These are phyloP conservation scores for Ormyrus pomaceus DNA, from an alignment of 2,888 invertebrate genomes.

Conservation along the genomic window DNA sequence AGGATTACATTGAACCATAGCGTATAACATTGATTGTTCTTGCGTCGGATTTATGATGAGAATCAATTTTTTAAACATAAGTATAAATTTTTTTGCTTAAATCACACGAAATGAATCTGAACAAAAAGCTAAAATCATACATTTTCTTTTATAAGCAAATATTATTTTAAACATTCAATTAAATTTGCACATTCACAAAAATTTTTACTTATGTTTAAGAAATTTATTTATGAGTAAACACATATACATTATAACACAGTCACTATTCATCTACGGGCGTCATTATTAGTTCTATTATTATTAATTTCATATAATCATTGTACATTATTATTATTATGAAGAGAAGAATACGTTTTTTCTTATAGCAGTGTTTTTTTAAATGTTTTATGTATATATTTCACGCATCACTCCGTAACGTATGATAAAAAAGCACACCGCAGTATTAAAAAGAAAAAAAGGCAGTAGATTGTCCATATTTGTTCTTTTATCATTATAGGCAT, in stretches of 20 bases:
- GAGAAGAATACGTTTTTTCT: too few species aligned
- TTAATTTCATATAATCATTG: background rate
- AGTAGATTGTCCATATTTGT: background rate
- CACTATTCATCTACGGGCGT: slow-evolving; percentile 26
- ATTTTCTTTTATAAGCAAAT: too few species aligned
- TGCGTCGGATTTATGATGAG: background rate
- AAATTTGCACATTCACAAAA: too few species aligned
- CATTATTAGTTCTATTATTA: slow-evolving; percentile 3
- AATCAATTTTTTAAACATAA: slow-evolving; percentile 29
- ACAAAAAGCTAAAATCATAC: too few species aligned
- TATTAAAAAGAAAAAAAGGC: slow-evolving; percentile 37
- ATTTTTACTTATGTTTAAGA: slow-evolving; percentile 1
- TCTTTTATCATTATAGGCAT: too few species aligned
- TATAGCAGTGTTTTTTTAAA: background rate
- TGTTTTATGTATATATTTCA: slow-evolving; percentile 7
- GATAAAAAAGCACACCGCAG: slow-evolving; percentile 26
- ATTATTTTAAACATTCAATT: too few species aligned
- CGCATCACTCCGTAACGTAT: background rate
- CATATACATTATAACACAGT: slow-evolving; percentile 25
- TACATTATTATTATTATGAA: too few species aligned
- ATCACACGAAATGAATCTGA: too few species aligned
- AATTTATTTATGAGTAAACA: slow-evolving; percentile 1
- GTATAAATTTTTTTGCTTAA: background rate
- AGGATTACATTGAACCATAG: background rate
- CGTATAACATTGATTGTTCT: background rate